A percentile compares a stretch with the other conserved stretches of the same genome.
Conservation (phyloP, 2,113 vertebrate species). For the Coptodon rendalli region DNA sequence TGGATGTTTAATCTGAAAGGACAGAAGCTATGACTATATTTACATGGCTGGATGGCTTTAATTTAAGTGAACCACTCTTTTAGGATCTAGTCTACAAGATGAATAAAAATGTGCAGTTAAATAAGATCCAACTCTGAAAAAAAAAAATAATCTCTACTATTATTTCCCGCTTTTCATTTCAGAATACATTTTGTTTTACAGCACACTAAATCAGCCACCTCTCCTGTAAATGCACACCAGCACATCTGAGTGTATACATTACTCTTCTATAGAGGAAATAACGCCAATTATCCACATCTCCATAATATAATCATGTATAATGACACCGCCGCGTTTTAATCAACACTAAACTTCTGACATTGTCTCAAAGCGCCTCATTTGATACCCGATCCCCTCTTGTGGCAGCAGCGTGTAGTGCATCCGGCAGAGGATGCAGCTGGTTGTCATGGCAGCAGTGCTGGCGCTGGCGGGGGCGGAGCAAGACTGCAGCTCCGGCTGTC, state of each 20-base stretch:
- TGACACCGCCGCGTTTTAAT: background rate
- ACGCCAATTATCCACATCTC: background rate
- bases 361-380: background rate
- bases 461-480: constrained; percentile 57
- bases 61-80: background rate
- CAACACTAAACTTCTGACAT: background rate
- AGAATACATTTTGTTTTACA: background rate
- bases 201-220: background rate
- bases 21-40: background rate
- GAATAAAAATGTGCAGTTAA: background rate
- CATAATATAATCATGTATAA: background rate
- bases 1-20: background rate
- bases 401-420: constrained; percentile 20
- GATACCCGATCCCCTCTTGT: constrained; percentile 1
- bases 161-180: background rate
- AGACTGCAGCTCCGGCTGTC: constrained; percentile 65
- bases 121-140: background rate
- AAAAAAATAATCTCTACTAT: background rate
- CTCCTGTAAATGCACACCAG: background rate
- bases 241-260: background rate
- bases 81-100: background rate
- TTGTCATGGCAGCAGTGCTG: constrained; percentile 74
- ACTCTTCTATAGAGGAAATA: background rate
- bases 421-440: constrained; percentile 62
- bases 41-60: background rate